phyloP scores from a whole-genome alignment of 1,140 invertebrate species.

The Polyergus mexicanus region DNA sequence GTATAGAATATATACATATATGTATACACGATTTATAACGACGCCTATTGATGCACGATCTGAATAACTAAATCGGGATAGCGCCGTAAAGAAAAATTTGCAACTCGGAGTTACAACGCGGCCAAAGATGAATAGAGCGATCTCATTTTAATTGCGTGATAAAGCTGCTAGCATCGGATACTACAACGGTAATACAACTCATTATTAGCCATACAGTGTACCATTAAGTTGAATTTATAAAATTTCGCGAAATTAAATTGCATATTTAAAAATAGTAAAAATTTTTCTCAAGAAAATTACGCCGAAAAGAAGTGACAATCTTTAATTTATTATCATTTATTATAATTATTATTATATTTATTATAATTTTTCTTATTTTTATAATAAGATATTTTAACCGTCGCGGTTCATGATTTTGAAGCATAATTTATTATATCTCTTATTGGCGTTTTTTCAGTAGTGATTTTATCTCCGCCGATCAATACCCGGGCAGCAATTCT shows the following conservation, averaged over 20 bases:
- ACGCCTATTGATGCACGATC: neutral
- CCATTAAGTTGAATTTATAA: neutral
- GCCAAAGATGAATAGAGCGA: neutral
- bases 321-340: neutral
- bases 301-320: neutral
- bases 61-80: neutral
- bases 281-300: neutral
- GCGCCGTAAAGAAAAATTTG: conserved; percentile 41
- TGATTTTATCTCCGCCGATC: neutral
- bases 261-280: neutral
- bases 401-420: neutral
- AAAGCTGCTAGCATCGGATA: neutral
- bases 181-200: neutral
- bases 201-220: neutral
- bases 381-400: neutral
- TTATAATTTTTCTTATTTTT: neutral
- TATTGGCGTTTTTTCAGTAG: neutral
- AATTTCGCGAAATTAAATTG: neutral
- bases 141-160: neutral
- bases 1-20: neutral
- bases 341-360: neutral
- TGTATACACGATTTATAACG: neutral
- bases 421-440: neutral
- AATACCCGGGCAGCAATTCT: conserved; percentile 9
- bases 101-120: conserved; percentile 39